These are phyloP conservation scores for Meloe dianella DNA, from an alignment of 2,888 invertebrate genomes.

Conservation along the genomic window DNA sequence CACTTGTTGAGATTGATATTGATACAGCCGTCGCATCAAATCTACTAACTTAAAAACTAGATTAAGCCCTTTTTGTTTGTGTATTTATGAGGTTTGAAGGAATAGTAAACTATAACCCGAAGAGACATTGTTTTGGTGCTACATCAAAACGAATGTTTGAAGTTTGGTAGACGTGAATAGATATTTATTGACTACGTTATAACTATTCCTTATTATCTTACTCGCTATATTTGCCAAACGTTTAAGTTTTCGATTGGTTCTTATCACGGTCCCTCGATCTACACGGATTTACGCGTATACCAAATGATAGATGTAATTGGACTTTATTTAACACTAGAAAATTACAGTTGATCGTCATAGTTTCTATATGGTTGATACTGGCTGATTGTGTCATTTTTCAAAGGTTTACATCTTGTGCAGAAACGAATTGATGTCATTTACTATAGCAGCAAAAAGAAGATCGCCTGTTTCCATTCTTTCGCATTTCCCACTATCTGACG, in stretches of 20 bases:
- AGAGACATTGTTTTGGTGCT: constrained; percentile 31
- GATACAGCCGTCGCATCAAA: constrained; percentile 29
- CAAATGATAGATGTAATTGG: no score
- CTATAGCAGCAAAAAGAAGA: neutral
- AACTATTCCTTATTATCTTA: neutral
- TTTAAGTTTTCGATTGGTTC: no score
- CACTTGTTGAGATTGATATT: constrained; percentile 43
- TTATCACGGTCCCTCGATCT: no score
- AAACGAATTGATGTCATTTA: neutral
- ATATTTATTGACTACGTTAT: constrained; percentile 25
- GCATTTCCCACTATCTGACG: neutral
- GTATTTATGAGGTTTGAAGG: neutral
- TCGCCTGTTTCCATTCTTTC: neutral
- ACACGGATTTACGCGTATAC: no score
- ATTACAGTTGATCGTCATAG: neutral
- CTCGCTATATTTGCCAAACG: no score
- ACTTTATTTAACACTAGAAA: no score
- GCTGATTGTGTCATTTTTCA: neutral
- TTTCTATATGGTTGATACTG: neutral
- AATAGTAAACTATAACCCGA: neutral
- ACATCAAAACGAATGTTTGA: constrained; percentile 27
- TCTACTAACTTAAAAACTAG: neutral
- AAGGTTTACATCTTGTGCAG: neutral
- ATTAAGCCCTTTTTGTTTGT: neutral
- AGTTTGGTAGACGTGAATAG: constrained; percentile 22